These are phyloP conservation scores for Noctilio leporinus DNA, from an alignment of 2,113 vertebrate genomes.

Conservation along the genomic window DNA sequence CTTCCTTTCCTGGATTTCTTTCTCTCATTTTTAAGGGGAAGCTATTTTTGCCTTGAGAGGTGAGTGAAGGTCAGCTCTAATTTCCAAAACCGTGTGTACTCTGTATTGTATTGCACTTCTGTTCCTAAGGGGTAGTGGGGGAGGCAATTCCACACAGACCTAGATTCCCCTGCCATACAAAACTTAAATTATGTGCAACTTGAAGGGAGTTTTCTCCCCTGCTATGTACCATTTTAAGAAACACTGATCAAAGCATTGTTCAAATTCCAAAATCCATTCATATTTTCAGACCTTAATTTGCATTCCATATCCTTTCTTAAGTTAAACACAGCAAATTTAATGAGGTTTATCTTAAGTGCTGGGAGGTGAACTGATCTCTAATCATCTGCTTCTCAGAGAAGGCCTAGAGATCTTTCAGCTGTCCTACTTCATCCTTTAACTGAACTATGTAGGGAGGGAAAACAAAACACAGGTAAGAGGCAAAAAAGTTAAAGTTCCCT, in stretches of 20 bases:
- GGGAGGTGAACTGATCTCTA: neutral
- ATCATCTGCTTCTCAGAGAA: neutral
- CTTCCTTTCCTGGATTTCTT: neutral
- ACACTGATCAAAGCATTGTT: neutral
- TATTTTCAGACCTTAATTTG: neutral
- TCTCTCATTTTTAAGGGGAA: neutral
- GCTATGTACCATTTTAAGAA: neutral
- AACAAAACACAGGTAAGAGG: neutral
- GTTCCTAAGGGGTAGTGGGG: neutral
- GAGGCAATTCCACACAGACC: neutral
- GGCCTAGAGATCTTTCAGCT: neutral
- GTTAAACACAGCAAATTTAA: neutral
- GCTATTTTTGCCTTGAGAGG: constrained; percentile 6
- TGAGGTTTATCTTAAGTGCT: neutral
- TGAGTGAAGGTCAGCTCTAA: neutral
- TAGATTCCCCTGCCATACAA: neutral
- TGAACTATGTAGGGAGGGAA: neutral
- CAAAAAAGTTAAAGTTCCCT: neutral
- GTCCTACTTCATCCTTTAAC: neutral
- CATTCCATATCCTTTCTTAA: neutral
- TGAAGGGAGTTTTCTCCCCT: neutral
- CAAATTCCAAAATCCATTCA: neutral
- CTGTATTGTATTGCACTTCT: neutral
- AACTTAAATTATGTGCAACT: neutral
- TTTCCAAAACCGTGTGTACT: neutral